Evolutionary conservation across 2,888 invertebrate species (phyloP).

Genomic region (Heteropelma amictum): DNA sequence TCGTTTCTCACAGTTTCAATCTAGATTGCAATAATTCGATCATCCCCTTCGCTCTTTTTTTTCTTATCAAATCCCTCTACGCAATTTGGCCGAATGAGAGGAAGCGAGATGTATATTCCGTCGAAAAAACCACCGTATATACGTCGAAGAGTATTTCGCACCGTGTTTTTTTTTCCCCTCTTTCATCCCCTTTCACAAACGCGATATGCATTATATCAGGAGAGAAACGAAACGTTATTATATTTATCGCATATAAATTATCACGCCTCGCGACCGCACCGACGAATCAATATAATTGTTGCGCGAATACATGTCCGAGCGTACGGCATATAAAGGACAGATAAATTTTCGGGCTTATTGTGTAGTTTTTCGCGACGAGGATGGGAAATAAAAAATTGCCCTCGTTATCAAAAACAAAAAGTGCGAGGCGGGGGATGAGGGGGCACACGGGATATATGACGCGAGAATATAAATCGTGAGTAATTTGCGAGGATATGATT

Average conservation of each 20-base stretch:
- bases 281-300: slow-evolving; percentile 10
- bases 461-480: slow-evolving; percentile 45
- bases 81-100: neutral
- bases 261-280: neutral
- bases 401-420: slow-evolving; percentile 1
- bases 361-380: neutral
- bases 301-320: neutral
- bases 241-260: slow-evolving; percentile 32
- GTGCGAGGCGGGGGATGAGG: neutral
- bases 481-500: slow-evolving; percentile 47
- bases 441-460: slow-evolving; percentile 10
- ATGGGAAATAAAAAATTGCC: slow-evolving; percentile 3
- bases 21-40: slow-evolving; percentile 50
- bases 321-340: neutral
- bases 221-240: slow-evolving; percentile 4
- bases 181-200: neutral
- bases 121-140: neutral
- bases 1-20: slow-evolving; percentile 39
- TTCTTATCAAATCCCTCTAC: neutral
- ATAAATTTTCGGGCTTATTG: slow-evolving; percentile 11
- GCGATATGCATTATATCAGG: slow-evolving; percentile 17
- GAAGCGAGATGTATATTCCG: neutral
- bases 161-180: neutral
- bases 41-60: slow-evolving; percentile 1
- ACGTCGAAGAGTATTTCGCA: neutral